Percentiles rank a stretch among this genome's conserved stretches.
phyloP scores from a whole-genome alignment of 2,113 vertebrate genomes.

The Archocentrus centrarchus region DNA sequence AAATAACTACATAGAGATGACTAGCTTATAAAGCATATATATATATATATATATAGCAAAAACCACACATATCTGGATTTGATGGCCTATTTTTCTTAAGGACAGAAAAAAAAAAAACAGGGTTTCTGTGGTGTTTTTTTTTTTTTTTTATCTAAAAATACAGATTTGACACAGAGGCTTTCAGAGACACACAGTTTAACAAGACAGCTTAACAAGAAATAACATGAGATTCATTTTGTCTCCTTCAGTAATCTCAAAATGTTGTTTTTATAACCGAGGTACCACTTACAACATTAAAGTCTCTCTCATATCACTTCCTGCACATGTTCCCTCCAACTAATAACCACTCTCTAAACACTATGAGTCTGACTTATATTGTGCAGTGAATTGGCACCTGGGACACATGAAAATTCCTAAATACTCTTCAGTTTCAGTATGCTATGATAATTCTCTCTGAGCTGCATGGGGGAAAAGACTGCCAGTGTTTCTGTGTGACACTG shows the following conservation, averaged over 20 bases:
- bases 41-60: too few species aligned
- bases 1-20: too few species aligned
- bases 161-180: background rate
- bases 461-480: background rate
- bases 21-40: too few species aligned
- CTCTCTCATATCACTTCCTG: constrained; percentile 1
- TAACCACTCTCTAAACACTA: constrained; percentile 33
- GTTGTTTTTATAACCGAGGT: background rate
- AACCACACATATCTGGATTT: too few species aligned
- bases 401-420: constrained; percentile 4
- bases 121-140: background rate
- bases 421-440: background rate
- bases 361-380: constrained; percentile 5
- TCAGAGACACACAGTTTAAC: background rate
- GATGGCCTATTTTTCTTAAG: too few species aligned
- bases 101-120: too few species aligned
- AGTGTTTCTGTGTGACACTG: background rate
- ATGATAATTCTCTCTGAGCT: background rate
- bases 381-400: constrained; percentile 43
- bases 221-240: background rate
- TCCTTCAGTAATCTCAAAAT: background rate
- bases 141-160: background rate
- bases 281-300: background rate
- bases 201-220: background rate
- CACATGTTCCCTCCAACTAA: constrained; percentile 8